phyloP scores from a whole-genome alignment of 2,113 vertebrate species.

The Chrysemys picta region DNA sequence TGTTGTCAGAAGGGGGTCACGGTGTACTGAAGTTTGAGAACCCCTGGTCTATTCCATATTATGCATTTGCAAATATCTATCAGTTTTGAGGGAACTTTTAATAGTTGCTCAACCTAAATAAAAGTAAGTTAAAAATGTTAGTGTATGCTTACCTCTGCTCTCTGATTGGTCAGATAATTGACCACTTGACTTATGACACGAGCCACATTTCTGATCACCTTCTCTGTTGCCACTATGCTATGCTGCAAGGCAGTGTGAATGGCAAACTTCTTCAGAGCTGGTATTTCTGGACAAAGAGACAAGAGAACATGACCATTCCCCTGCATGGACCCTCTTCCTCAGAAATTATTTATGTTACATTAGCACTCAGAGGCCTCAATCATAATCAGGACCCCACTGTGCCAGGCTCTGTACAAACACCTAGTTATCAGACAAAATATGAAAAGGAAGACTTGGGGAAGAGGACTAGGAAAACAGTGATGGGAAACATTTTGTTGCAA shows the following conservation, averaged over 20 bases:
- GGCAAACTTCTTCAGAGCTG: constrained; percentile 7
- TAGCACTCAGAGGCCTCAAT: neutral
- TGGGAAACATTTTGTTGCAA: neutral
- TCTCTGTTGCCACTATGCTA: neutral
- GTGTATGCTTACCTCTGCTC: neutral
- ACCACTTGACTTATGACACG: constrained; percentile 32
- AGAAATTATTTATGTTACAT: neutral
- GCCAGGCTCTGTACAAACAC: neutral
- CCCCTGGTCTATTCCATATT: neutral
- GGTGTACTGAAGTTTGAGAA: too few relatives aligned
- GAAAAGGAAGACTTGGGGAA: neutral
- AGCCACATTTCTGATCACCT: constrained; percentile 12
- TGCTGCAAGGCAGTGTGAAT: neutral
- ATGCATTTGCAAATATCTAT: neutral
- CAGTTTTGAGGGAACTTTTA: neutral
- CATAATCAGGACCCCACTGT: neutral
- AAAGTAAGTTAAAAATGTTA: neutral
- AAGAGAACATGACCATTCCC: neutral
- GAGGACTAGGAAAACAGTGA: neutral
- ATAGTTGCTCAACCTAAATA: neutral
- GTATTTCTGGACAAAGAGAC: constrained; percentile 8
- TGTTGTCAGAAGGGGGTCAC: too few relatives aligned
- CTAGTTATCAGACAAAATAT: neutral
- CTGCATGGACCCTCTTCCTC: neutral
- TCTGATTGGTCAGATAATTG: constrained; percentile 31